These are phyloP conservation scores for Allophyes oxyacanthae DNA, from an alignment of 2,888 invertebrate species.

Conservation along the genomic window DNA sequence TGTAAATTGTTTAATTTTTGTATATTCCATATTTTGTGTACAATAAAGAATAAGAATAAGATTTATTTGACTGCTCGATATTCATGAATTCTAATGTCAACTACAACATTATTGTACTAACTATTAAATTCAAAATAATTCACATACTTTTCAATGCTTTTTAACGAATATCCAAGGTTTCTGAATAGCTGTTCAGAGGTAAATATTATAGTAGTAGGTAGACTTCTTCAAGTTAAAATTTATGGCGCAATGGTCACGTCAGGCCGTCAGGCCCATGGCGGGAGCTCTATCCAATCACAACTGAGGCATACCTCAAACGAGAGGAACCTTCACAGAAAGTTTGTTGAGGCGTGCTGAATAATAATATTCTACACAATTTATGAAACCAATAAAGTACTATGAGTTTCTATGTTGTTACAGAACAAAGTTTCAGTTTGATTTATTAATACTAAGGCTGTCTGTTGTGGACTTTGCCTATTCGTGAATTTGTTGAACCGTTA, in stretches of 20 bases:
- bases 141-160: too few relatives aligned
- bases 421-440: slow-evolving; percentile 3
- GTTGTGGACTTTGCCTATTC: not conserved
- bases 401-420: slow-evolving; percentile 15
- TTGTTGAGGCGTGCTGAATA: slow-evolving; percentile 45
- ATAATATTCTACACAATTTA: slow-evolving; percentile 43
- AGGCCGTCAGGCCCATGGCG: slow-evolving; percentile 38
- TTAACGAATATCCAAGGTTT: not conserved
- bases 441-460: not conserved
- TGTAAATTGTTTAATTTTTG: too few relatives aligned
- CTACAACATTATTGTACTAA: too few relatives aligned
- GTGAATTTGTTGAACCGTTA: not conserved
- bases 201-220: slow-evolving; percentile 25
- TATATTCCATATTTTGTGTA: too few relatives aligned
- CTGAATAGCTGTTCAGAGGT: slow-evolving; percentile 14
- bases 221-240: slow-evolving; percentile 20
- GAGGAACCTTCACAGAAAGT: slow-evolving; percentile 42
- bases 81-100: too few relatives aligned
- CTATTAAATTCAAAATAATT: too few relatives aligned
- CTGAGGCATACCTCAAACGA: slow-evolving; percentile 27
- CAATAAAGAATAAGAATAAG: too few relatives aligned
- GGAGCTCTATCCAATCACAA: slow-evolving; percentile 47
- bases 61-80: too few relatives aligned
- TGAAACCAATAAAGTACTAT: slow-evolving; percentile 10
- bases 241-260: slow-evolving; percentile 34